Evolutionary conservation across 2,888 invertebrate genomes (phyloP).

Genomic region (Oligia strigilis): DNA sequence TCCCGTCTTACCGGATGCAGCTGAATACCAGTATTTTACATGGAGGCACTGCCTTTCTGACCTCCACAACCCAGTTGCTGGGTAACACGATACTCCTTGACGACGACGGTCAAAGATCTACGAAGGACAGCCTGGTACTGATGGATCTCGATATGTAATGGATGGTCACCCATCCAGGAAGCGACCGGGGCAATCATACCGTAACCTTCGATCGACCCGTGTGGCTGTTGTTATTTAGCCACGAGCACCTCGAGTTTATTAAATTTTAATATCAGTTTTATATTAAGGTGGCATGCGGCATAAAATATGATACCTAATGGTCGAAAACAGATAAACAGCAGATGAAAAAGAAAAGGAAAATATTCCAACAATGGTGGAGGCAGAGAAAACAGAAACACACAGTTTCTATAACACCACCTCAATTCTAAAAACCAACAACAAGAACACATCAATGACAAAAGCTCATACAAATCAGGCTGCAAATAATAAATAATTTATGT

Average conservation of each 20-base stretch:
- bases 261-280: neutral
- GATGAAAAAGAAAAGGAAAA: neutral
- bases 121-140: neutral
- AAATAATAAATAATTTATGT: constrained; percentile 78
- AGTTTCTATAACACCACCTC: neutral
- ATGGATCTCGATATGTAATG: neutral
- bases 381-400: neutral
- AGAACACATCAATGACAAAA: constrained; percentile 60
- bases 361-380: too few relatives aligned
- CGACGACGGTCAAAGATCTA: neutral
- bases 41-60: neutral
- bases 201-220: neutral
- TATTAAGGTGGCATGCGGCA: neutral
- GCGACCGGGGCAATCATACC: neutral
- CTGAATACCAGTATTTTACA: neutral
- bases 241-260: neutral
- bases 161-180: neutral
- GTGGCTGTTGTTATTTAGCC: neutral
- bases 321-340: neutral
- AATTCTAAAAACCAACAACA: constrained; percentile 51
- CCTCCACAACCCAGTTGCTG: neutral
- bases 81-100: neutral
- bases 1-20: neutral
- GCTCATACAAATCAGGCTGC: constrained; percentile 63
- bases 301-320: too few relatives aligned